Base-by-base conservation (phyloP, 2,888 invertebrate species). In the Orthosia incerta region DNA sequence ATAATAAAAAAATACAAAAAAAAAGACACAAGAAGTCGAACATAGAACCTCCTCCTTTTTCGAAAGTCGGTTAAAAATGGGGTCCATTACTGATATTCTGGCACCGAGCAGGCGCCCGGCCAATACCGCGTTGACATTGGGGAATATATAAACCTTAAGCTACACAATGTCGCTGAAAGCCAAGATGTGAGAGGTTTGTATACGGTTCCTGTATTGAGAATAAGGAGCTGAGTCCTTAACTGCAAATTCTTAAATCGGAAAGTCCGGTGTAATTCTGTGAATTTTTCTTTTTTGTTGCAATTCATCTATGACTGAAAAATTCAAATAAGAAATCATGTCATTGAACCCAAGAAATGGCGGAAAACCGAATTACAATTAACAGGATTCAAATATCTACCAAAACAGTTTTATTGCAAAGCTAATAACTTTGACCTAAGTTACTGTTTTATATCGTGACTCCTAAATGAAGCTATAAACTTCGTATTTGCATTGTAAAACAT, bases 401-500 rank as follows among this genome's bases (percentile, higher is more conserved):
- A 55, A 64, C 51, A 59, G 39, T 56, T 68, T 26, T 39, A 56
- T 51, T 46, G 18, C 26, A 5, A 31, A 45, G 56, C 12, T 12
- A 15, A 7, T 20, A 51, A 65, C 53, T 50, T 67, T 67, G 31
- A 70, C 66, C 55, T 53, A 20, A 65, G 23, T 20, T n/a, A 66
- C 39, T 31, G 39, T 53, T 71, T 70, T 31, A 53, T 79, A 60
- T 72, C 59, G 64, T 69, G 57, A 53, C 53, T 70, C 51, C 46
- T 45, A 59, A 75, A 84, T 75, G 53, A 68, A 79, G 71, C 59
- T 53, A 71, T 85, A 71, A 75, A 64, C 20, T 39, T 18, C 51
- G 13, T 12, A 74, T 85, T n/a, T 56, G 57, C 67, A 76, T 66
- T 79, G 59, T 56, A 55, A 74, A 85, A 61, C 60, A 68, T 61